Base-by-base conservation (phyloP, 2,888 invertebrate species). In the Xestia xanthographa region DNA sequence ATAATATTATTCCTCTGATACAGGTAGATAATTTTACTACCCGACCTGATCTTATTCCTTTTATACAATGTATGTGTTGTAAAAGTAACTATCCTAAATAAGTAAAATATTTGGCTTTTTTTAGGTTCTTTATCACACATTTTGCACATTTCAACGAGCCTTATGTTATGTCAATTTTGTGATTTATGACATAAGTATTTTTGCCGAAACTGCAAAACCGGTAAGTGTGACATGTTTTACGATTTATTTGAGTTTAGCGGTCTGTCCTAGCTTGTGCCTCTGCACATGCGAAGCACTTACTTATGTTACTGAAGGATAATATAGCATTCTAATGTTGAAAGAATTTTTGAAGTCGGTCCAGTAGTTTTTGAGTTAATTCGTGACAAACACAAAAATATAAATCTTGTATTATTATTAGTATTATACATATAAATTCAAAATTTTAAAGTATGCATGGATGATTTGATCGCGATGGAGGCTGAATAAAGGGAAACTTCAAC, bases 131-230 rank as follows among this genome's bases (percentile, higher is more conserved):
- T 67, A 12, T 68, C 68, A 29, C 8, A 48, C 29, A 12, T 60
- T 58, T 14, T 41, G 58, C n/a, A 48, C 79, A 67, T 76, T 76
- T 67, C 48, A 78, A 60, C 76, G 76, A 5, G 41, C 58, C 8
- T 34, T 76, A 12, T 76, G 68, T 11, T 78, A 76, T 60, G 76
- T 78, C 29, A 76, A 50, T 41, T 60, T 58, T 20, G 5, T 22
- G 6, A 14, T 76, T 14, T 76, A 78, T 48, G 11, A 48, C 0
- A 41, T 45, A 14, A 67, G n/a, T 5, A 9, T 22, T 29, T 29
- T 29, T 20, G 14, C 20, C 22, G 26, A 26, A 41, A 1, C 58
- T 22, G 41, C 41, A 5, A 43, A 43, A 8, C 48, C 20, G 14
- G 76, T 76, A 43, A 60, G 58, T 26, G 2, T 45, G 12, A 48